Evolutionary conservation across 2,113 vertebrate species (phyloP).

Genomic region (Sula dactylatra): DNA sequence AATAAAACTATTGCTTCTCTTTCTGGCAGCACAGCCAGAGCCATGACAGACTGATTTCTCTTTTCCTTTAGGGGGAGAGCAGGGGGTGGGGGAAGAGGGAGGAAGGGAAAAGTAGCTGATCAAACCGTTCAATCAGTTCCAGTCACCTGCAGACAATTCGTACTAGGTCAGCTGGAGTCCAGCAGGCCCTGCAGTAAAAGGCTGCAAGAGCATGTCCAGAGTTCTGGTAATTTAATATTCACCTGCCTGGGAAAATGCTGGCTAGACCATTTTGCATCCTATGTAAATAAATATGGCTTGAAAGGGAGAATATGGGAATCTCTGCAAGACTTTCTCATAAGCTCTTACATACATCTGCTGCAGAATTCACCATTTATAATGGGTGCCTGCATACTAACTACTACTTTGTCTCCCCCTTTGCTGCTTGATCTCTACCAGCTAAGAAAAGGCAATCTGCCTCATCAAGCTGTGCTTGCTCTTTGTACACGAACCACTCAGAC

Average conservation of each 20-base stretch:
- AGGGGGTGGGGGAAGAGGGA: neutral
- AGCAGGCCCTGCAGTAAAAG: neutral
- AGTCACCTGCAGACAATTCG: neutral
- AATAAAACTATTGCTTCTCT: neutral
- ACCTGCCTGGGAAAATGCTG: neutral
- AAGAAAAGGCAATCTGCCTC: neutral
- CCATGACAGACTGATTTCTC: accelerated
- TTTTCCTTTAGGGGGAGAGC: neutral
- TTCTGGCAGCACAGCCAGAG: neutral
- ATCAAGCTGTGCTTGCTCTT: neutral
- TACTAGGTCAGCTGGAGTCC: neutral
- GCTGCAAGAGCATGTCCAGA: neutral
- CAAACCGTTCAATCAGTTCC: neutral
- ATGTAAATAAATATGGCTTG: neutral
- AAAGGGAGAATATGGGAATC: neutral
- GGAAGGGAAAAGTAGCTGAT: neutral
- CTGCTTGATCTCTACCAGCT: neutral
- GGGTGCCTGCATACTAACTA: neutral
- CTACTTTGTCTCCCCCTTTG: neutral
- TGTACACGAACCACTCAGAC: neutral
- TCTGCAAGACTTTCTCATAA: neutral
- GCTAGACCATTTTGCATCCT: neutral
- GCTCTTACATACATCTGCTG: neutral
- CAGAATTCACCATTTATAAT: neutral
- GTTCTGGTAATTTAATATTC: neutral